Conservation (phyloP, 2,797 vertebrate genomes). For the Hyperoplus lanceolatus region DNA sequence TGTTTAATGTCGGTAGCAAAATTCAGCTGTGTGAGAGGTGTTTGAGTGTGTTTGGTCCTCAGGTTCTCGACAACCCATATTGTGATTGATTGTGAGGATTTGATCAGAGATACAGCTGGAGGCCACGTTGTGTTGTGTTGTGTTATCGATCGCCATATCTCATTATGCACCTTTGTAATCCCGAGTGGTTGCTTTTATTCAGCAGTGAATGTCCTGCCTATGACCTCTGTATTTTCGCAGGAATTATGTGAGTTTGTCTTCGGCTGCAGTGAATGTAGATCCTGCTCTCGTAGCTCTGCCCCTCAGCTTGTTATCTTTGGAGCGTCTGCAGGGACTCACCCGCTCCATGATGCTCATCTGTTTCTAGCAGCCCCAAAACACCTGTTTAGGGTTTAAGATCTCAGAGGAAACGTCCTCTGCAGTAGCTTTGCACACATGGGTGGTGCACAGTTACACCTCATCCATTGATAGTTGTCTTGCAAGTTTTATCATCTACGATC, state of each 20-base stretch:
- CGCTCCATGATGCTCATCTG: conserved; percentile 31
- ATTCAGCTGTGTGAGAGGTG: background rate
- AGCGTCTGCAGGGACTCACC: conserved; percentile 39
- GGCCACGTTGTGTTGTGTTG: conserved; percentile 29
- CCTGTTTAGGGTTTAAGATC: conserved; percentile 24
- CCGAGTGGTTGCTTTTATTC: background rate
- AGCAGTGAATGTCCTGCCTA: too few relatives aligned
- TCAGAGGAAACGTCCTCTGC: conserved; percentile 37
- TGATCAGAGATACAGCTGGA: conserved; percentile 19
- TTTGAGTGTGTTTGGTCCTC: background rate
- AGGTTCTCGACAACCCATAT: conserved; percentile 2
- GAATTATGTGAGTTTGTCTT: background rate
- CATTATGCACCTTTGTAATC: conserved; percentile 24
- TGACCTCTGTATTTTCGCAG: too few relatives aligned
- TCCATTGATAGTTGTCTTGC: background rate
- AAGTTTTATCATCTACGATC: background rate
- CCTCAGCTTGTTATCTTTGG: conserved; percentile 8
- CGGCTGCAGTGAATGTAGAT: conserved; percentile 3
- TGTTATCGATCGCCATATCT: conserved; percentile 38
- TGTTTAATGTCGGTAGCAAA: background rate
- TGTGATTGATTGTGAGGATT: conserved; percentile 11
- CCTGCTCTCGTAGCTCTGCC: conserved; percentile 10
- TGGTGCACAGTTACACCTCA: background rate
- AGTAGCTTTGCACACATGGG: conserved; percentile 18
- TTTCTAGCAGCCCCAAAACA: conserved; percentile 62